Evolutionary conservation across 2,797 vertebrate genomes (phyloP).

Genomic region (Strix occidentalis): DNA sequence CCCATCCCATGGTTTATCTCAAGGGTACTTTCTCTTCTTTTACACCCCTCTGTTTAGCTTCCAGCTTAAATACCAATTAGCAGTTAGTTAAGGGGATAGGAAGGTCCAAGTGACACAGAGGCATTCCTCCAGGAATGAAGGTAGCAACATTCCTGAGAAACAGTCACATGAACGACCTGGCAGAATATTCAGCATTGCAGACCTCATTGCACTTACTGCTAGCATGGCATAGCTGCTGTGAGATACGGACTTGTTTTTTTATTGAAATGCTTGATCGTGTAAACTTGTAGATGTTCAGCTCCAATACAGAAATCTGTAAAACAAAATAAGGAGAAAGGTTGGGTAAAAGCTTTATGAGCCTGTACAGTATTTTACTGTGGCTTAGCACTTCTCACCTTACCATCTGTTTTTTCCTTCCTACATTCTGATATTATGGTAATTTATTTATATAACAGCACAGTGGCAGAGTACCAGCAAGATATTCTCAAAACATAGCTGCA

Average conservation of each 20-base stretch:
- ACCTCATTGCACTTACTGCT: not conserved
- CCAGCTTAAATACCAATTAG: not conserved
- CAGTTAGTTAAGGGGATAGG: not conserved
- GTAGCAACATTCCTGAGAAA: not conserved
- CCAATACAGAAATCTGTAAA: not conserved
- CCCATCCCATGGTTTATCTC: not conserved
- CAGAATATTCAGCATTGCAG: not conserved
- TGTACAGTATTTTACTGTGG: not conserved
- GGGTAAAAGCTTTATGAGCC: not conserved
- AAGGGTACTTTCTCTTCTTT: not conserved
- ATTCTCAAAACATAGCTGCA: not conserved
- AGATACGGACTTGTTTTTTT: accelerated
- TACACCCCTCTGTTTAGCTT: not conserved
- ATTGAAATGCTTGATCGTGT: not conserved
- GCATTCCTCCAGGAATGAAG: not conserved
- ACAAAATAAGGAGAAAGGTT: not conserved
- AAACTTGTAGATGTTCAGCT: not conserved
- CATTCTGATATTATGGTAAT: not conserved
- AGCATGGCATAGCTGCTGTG: not conserved
- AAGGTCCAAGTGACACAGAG: not conserved
- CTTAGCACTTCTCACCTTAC: not conserved
- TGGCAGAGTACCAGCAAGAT: not conserved
- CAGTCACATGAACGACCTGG: not conserved
- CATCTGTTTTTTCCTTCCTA: not conserved
- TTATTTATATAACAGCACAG: not conserved